Evolutionary conservation across 2,797 vertebrate species (phyloP).

Genomic region (Odontamblyopus lacepedii): DNA sequence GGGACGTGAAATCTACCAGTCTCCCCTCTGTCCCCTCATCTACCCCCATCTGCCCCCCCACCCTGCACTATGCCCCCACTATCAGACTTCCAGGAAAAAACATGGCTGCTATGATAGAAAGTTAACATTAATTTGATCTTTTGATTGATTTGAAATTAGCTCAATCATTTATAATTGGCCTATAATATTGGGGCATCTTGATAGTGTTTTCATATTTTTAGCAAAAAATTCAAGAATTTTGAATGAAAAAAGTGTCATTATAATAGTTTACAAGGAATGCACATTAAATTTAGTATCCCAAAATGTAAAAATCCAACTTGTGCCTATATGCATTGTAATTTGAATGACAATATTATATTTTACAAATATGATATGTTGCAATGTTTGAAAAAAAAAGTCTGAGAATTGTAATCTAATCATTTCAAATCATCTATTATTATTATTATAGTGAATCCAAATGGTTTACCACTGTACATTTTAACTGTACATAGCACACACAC

Average conservation of each 20-base stretch:
- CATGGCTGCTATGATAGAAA: neutral
- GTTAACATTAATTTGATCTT: neutral
- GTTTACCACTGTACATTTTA: neutral
- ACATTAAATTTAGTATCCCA: too few relatives aligned
- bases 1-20: conserved; percentile 77
- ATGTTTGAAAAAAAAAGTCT: too few relatives aligned
- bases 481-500: neutral
- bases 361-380: too few relatives aligned
- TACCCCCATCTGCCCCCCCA: conserved; percentile 17
- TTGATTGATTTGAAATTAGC: neutral
- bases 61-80: conserved; percentile 26
- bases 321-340: too few relatives aligned
- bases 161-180: neutral
- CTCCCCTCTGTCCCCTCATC: conserved; percentile 25
- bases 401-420: too few relatives aligned
- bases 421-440: too few relatives aligned
- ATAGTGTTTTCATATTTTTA: too few relatives aligned
- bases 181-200: neutral
- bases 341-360: too few relatives aligned
- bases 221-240: too few relatives aligned
- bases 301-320: too few relatives aligned
- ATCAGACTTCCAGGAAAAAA: conserved; percentile 46
- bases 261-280: too few relatives aligned
- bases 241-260: too few relatives aligned
- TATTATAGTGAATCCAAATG: neutral